Conservation (phyloP, 2,888 invertebrate genomes). For the Aricia artaxerxes region DNA sequence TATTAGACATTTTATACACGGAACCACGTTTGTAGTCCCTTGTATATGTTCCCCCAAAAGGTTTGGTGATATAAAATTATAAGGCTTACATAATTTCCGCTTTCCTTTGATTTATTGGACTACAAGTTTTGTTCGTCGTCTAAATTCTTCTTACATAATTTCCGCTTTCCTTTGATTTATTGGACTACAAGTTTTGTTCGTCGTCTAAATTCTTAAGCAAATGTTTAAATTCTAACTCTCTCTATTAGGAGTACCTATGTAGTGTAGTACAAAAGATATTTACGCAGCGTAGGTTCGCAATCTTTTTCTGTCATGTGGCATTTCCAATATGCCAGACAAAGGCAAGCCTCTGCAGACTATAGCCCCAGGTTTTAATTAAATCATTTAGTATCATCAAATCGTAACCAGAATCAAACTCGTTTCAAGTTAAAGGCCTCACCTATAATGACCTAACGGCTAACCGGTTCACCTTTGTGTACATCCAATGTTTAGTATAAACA, state of each 20-base stretch:
- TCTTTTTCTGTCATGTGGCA: not conserved
- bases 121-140: too few relatives aligned
- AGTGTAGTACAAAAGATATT: too few relatives aligned
- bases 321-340: not conserved
- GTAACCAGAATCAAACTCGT: not conserved
- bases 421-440: constrained; percentile 39
- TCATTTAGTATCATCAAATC: constrained; percentile 20
- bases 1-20: constrained; percentile 2
- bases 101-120: not conserved
- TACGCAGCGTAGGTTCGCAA: too few relatives aligned
- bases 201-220: too few relatives aligned
- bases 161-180: not conserved
- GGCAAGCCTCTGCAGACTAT: too few relatives aligned
- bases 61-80: too few relatives aligned
- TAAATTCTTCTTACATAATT: not conserved
- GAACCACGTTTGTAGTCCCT: constrained; percentile 23
- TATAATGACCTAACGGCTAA: constrained; percentile 14
- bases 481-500: constrained; percentile 23
- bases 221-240: too few relatives aligned
- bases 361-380: not conserved
- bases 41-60: not conserved
- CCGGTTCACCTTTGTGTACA: constrained; percentile 38
- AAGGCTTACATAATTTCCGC: not conserved
- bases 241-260: too few relatives aligned
- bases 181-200: too few relatives aligned